Evolutionary conservation across 35 echinoderm and acorn worm species (phyloP), one percentile per base, ranked within the genome.

Genomic region (Ophioderma brevispina): DNA sequence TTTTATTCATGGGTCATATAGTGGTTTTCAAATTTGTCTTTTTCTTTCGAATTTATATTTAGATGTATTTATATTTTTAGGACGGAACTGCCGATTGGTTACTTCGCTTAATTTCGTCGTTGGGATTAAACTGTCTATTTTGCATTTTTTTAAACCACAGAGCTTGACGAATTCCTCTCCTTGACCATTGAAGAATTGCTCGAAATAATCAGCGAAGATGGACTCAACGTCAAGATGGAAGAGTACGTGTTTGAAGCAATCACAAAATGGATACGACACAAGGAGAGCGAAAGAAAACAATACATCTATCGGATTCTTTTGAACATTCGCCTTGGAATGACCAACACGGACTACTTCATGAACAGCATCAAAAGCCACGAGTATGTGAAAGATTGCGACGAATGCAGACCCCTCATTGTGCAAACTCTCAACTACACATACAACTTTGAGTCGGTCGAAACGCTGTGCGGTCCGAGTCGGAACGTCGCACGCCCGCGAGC

Each of bases 291-390:
- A 4, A 36, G 97, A 31, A 90, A 87, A 34, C 31, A 55, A 5
- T 52, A 52, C 43, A 93, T 95, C 35, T 78, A 84, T 77, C 90
- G 87, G 33, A 75, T 99, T 28, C 43, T 99, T 33, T 75, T 95
- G 37, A 78, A 88, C 63, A 85, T 99, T 38, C 97, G 97, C 1
- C 88, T 99, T 1, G 97, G 97, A 4, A 99, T 99, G 91, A 99
- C 90, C 55, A 99, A 99, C 85, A 95, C 97, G 13, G 97, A 99
- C 38, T 99, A 93, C 85, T 99, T 99, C 78, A 99, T 99, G 91
- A 99, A 95, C 40, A 99, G 90, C 78, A 94, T 99, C 64, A 99
- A 99, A 38, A 64, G 87, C 35, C 94, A 99, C 43, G 76, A 82
- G 8, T 89, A 93, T 21, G 80, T 99, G 5, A 89, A 86, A 55